phyloP scores from a whole-genome alignment of 2,113 vertebrate species.

The Scortum barcoo region DNA sequence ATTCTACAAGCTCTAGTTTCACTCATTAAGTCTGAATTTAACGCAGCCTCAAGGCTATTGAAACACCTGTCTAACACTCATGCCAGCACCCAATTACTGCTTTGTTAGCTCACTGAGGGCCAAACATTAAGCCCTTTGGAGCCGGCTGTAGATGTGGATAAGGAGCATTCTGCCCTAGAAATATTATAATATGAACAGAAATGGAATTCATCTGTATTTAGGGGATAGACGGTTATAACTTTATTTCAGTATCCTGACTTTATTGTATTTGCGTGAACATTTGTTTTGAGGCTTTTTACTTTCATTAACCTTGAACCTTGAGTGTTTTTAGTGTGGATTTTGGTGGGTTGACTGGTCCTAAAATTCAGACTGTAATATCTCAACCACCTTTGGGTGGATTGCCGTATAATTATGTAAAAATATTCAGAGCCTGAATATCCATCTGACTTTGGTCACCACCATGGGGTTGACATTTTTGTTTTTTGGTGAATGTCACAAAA shows the following conservation, averaged over 20 bases:
- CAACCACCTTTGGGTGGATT: neutral
- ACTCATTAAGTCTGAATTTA: constrained; percentile 24
- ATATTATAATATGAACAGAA: neutral
- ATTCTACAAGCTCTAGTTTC: constrained; percentile 1
- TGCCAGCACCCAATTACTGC: constrained; percentile 30
- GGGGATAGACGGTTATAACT: neutral
- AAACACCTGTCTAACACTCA: constrained; percentile 18
- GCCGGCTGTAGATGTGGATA: neutral
- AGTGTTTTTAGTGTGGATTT: neutral
- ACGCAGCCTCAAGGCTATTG: neutral
- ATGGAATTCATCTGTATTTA: neutral
- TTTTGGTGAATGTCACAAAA: neutral
- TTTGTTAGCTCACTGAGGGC: neutral
- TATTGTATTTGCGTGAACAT: neutral
- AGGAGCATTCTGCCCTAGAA: neutral
- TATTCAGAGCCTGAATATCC: neutral
- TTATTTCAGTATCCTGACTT: neutral
- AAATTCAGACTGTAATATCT: too few species aligned
- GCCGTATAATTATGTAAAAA: neutral
- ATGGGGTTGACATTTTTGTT: neutral
- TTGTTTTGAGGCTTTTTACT: neutral
- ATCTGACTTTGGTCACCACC: neutral
- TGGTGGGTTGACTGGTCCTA: neutral
- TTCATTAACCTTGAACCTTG: neutral
- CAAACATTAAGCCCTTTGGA: neutral